Percentiles rank a stretch among this genome's conserved stretches.
Evolutionary conservation across 2,113 vertebrate genomes (phyloP).

Genomic region (Cavia aperea): DNA sequence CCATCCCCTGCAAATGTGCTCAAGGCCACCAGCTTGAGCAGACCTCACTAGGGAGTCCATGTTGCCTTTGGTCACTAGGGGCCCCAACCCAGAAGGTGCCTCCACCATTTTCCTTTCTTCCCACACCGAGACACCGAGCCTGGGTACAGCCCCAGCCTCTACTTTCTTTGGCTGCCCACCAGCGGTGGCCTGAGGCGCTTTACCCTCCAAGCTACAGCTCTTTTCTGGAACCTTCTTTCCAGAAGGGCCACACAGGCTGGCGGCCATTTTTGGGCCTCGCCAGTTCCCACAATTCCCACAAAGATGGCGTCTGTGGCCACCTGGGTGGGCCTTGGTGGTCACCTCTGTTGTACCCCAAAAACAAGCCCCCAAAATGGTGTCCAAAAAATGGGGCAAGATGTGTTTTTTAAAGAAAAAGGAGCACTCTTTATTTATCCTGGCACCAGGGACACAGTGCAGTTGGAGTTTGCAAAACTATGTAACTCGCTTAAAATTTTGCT

Average conservation of each 20-base stretch:
- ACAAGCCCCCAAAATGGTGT: too few relatives aligned
- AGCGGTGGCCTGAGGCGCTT: not conserved
- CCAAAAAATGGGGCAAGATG: too few relatives aligned
- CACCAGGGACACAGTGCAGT: too few relatives aligned
- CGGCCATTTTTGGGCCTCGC: slow-evolving; percentile 45
- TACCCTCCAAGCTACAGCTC: not conserved
- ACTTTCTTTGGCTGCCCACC: slow-evolving; percentile 39
- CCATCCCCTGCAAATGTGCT: slow-evolving; percentile 81
- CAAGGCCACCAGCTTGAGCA: slow-evolving; percentile 83
- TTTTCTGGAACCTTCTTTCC: slow-evolving; percentile 36
- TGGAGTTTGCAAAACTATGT: too few relatives aligned
- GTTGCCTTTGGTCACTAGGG: slow-evolving; percentile 77
- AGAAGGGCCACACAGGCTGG: not conserved
- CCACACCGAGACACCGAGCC: not conserved
- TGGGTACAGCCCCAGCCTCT: not conserved
- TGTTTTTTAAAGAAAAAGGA: too few relatives aligned
- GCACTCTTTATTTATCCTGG: too few relatives aligned
- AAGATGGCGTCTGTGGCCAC: slow-evolving; percentile 38
- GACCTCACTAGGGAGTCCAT: slow-evolving; percentile 83
- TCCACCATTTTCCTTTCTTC: slow-evolving; percentile 41
- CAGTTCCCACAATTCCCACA: slow-evolving; percentile 51
- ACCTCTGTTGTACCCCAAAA: too few relatives aligned
- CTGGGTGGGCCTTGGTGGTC: not conserved
- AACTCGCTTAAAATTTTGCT: too few relatives aligned
- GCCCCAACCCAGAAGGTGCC: not conserved